Percentiles rank a stretch among this genome's conserved stretches.
Conservation (phyloP, 2,888 invertebrate genomes). For the Osmoderma eremita region DNA sequence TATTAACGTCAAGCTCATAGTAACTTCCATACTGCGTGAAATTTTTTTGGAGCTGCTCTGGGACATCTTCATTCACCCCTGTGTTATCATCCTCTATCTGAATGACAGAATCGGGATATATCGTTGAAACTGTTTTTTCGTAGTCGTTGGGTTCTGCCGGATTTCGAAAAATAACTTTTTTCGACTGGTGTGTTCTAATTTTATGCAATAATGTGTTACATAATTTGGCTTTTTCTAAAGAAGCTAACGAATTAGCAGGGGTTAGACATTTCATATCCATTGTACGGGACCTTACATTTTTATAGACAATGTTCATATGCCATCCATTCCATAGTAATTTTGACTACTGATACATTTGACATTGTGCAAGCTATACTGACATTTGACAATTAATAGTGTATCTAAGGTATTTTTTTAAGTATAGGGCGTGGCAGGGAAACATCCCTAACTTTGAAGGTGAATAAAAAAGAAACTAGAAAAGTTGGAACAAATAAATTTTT, state of each 20-base stretch:
- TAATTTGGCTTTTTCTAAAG: constrained; percentile 33
- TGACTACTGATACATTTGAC: not conserved
- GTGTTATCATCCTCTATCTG: constrained; percentile 5
- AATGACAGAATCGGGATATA: constrained; percentile 10
- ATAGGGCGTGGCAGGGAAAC: too few species aligned
- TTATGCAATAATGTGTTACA: constrained; percentile 30
- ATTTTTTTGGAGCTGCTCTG: not conserved
- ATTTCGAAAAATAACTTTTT: constrained; percentile 18
- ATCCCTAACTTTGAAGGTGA: too few species aligned
- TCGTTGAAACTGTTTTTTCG: constrained; percentile 3
- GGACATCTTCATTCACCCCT: not conserved
- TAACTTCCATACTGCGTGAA: not conserved
- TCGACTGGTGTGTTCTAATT: constrained; percentile 21
- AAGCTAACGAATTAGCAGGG: constrained; percentile 32
- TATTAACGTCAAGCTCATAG: constrained; percentile 31
- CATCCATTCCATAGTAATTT: constrained; percentile 1
- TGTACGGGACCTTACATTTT: not conserved
- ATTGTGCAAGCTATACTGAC: too few species aligned
- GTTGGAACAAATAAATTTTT: too few species aligned
- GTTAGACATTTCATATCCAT: constrained; percentile 30
- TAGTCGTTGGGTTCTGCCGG: constrained; percentile 20
- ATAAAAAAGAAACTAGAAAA: too few species aligned
- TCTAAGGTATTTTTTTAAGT: too few species aligned
- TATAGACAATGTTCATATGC: not conserved
- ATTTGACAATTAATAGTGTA: too few species aligned